These are phyloP conservation scores for Cyclophora punctaria DNA, from an alignment of 2,888 invertebrate species.

Conservation along the genomic window DNA sequence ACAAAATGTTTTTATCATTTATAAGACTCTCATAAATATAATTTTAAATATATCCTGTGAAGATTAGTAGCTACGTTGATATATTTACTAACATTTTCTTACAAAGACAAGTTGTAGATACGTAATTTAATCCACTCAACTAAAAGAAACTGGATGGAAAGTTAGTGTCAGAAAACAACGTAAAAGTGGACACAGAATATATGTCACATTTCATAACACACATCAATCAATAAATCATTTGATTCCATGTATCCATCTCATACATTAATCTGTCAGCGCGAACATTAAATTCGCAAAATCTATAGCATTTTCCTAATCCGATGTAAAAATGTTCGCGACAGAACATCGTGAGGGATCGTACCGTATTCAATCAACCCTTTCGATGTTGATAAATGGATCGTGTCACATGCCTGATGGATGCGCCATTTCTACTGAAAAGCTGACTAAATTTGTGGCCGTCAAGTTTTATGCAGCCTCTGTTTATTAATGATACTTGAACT, in stretches of 20 bases:
- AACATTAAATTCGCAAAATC: conserved; percentile 15
- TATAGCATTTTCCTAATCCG: conserved; percentile 25
- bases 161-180: too few relatives aligned
- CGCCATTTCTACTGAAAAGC: conserved; percentile 24
- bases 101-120: not conserved
- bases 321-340: conserved; percentile 35
- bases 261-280: not conserved
- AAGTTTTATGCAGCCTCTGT: not conserved
- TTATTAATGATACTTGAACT: too few relatives aligned
- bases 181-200: too few relatives aligned
- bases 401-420: conserved; percentile 50
- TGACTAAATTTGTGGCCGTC: conserved; percentile 13
- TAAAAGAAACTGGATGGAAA: too few relatives aligned
- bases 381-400: conserved; percentile 58
- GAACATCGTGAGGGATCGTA: conserved; percentile 40
- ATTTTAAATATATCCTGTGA: too few relatives aligned
- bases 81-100: too few relatives aligned
- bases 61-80: too few relatives aligned
- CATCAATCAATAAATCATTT: too few relatives aligned
- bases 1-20: not conserved
- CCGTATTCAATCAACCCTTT: conserved; percentile 59
- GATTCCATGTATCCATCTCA: too few relatives aligned
- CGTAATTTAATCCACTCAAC: too few relatives aligned
- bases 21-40: too few relatives aligned
- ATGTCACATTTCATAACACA: too few relatives aligned